These are phyloP conservation scores for Arctocebus calabarensis DNA, from an alignment of 2,797 vertebrate species.

Conservation along the genomic window DNA sequence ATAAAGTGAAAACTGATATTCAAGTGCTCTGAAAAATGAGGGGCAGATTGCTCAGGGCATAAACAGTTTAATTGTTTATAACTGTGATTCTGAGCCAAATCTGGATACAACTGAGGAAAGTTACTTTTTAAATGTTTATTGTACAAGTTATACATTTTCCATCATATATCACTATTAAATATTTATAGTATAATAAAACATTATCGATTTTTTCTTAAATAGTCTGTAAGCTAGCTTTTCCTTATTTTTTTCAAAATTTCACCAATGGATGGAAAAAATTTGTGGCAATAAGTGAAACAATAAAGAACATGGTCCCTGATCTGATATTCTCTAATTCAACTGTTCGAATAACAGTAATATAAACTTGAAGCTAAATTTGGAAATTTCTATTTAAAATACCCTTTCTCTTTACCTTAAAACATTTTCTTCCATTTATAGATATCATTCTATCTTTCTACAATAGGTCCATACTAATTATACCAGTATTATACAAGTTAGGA, in stretches of 20 bases:
- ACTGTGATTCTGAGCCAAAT: slow-evolving; percentile 1
- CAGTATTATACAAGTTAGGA: slow-evolving; percentile 7
- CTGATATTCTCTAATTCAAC: slow-evolving; percentile 47
- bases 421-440: slow-evolving; percentile 53
- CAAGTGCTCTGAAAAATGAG: slow-evolving; percentile 7
- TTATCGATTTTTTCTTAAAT: slow-evolving; percentile 15
- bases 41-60: neutral
- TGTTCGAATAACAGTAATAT: slow-evolving; percentile 22
- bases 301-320: slow-evolving; percentile 39
- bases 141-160: neutral
- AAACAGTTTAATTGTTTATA: slow-evolving; percentile 5
- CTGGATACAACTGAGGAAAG: neutral
- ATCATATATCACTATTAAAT: slow-evolving; percentile 7
- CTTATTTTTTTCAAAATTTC: neutral
- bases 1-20: slow-evolving; percentile 14
- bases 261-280: neutral
- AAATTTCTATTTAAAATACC: slow-evolving; percentile 31
- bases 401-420: slow-evolving; percentile 19
- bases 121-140: neutral
- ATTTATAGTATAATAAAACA: neutral
- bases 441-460: slow-evolving; percentile 59
- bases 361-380: slow-evolving; percentile 32
- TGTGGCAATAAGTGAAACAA: slow-evolving; percentile 54
- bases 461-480: slow-evolving; percentile 15
- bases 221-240: neutral